Conservation (phyloP, 2,888 invertebrate genomes). For the Leuctra nigra region DNA sequence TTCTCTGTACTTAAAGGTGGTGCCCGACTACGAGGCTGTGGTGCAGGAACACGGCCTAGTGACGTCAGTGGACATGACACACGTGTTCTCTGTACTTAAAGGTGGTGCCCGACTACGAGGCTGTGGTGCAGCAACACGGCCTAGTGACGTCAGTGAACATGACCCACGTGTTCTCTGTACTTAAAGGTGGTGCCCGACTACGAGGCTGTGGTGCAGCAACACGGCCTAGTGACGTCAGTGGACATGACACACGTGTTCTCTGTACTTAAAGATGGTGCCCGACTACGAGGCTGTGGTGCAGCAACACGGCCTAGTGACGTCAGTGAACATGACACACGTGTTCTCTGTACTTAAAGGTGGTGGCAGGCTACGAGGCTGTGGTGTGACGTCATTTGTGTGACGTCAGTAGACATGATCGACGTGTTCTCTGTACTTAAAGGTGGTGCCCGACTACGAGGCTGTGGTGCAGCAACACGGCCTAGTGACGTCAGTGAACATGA, state of each 20-base stretch:
- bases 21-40: constrained; percentile 23
- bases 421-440: too few species aligned
- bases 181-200: constrained; percentile 20
- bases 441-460: constrained; percentile 23
- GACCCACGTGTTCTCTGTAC: background rate
- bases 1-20: too few species aligned
- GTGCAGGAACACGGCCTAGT: constrained; percentile 24
- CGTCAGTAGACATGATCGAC: too few species aligned
- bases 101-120: constrained; percentile 22
- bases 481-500: constrained; percentile 23
- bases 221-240: constrained; percentile 22
- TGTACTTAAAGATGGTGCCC: constrained; percentile 15
- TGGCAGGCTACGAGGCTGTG: constrained; percentile 22
- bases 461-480: constrained; percentile 25
- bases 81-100: background rate
- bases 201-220: constrained; percentile 22
- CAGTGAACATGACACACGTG: too few species aligned
- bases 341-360: constrained; percentile 20
- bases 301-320: constrained; percentile 24
- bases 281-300: constrained; percentile 24
- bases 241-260: too few species aligned
- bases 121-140: constrained; percentile 21
- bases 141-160: background rate
- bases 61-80: constrained; percentile 19
- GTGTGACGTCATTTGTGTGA: too few species aligned